Percentiles rank a stretch among this genome's conserved stretches.
Evolutionary conservation across 2,797 vertebrate species (phyloP).

Genomic region (Brachymystax lenok): DNA sequence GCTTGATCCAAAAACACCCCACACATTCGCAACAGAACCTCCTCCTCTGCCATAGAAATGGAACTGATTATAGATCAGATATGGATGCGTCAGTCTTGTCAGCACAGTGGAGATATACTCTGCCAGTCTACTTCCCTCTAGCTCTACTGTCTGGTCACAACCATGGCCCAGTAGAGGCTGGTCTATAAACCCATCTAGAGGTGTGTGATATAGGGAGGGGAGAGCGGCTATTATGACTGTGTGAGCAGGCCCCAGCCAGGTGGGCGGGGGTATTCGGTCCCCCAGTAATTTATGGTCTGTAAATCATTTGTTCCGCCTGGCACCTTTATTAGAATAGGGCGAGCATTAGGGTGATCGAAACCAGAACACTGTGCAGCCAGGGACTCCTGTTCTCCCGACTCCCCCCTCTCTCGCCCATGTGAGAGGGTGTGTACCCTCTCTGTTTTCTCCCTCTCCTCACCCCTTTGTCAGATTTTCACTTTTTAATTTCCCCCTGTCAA

Average conservation of each 20-base stretch:
- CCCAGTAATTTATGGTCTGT: constrained; percentile 9
- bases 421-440: neutral
- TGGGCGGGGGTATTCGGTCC: neutral
- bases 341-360: neutral
- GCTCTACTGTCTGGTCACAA: neutral
- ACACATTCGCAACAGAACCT: neutral
- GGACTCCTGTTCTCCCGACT: neutral
- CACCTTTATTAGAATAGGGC: neutral
- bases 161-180: neutral
- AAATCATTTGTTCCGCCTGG: constrained; percentile 3
- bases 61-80: neutral
- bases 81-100: neutral
- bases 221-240: constrained; percentile 11
- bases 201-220: constrained; percentile 3
- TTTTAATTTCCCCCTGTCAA: neutral
- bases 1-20: neutral
- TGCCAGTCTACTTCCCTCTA: neutral
- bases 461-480: neutral
- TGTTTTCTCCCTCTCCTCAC: neutral
- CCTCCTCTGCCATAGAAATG: neutral
- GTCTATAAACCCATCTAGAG: constrained; percentile 2
- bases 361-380: neutral
- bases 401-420: neutral
- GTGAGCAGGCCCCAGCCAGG: neutral
- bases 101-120: neutral